Percentiles rank a stretch among this genome's conserved stretches.
Evolutionary conservation across 2,797 vertebrate species (phyloP).

Genomic region (Tamandua tetradactyla): DNA sequence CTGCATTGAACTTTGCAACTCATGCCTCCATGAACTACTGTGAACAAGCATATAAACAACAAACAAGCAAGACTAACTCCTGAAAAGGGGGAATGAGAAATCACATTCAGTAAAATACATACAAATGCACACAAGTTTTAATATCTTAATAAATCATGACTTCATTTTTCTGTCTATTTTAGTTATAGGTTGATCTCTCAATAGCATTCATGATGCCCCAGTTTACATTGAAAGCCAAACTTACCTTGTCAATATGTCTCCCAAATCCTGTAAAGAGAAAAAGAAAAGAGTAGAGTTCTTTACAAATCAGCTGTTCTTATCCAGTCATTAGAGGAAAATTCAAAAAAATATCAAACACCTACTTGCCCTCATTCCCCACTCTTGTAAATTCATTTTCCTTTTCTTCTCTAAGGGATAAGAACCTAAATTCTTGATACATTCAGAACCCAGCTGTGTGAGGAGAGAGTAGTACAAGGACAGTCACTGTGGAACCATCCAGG

Average conservation of each 20-base stretch:
- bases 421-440: not conserved
- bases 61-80: not conserved
- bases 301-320: not conserved
- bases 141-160: not conserved
- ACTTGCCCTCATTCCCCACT: not conserved
- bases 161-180: too few relatives aligned
- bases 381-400: not conserved
- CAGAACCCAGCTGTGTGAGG: not conserved
- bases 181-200: not conserved
- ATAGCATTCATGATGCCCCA: not conserved
- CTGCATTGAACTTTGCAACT: not conserved
- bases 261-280: not conserved
- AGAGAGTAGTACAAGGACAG: not conserved
- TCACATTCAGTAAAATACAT: not conserved
- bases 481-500: not conserved
- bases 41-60: not conserved
- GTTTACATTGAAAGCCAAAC: not conserved
- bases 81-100: not conserved
- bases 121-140: too few relatives aligned
- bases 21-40: not conserved
- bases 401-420: not conserved
- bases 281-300: not conserved
- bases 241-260: not conserved
- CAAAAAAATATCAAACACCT: not conserved
- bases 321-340: not conserved